Conservation (phyloP, 1,140 invertebrate species). For the Lineus longissimus region DNA sequence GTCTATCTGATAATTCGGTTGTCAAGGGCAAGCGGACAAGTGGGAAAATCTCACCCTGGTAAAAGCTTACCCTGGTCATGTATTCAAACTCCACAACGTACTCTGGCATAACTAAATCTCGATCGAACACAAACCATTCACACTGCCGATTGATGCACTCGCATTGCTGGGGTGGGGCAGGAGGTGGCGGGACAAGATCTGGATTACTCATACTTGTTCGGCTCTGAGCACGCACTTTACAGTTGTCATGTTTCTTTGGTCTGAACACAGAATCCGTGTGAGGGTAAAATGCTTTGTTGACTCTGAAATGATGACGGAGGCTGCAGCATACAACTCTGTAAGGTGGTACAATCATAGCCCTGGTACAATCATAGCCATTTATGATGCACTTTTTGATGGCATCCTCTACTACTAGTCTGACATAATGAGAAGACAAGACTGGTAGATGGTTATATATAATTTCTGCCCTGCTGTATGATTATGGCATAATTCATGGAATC, state of each 20-base stretch:
- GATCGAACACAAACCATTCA: conserved; percentile 53
- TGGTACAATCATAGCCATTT: neutral
- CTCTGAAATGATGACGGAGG: conserved; percentile 21
- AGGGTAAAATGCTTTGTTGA: conserved; percentile 31
- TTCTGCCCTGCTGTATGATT: too few relatives aligned
- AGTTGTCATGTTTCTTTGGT: conserved; percentile 31
- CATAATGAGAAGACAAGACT: too few relatives aligned
- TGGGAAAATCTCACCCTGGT: too few relatives aligned
- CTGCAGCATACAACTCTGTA: neutral
- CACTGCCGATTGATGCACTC: conserved; percentile 49
- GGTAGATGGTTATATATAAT: too few relatives aligned
- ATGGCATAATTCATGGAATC: too few relatives aligned
- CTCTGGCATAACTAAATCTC: conserved; percentile 50
- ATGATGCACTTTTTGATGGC: neutral
- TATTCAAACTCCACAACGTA: conserved; percentile 54
- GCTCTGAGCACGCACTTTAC: neutral
- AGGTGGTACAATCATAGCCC: conserved; percentile 1
- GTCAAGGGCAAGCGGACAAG: too few relatives aligned
- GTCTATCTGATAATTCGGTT: too few relatives aligned
- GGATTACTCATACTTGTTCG: neutral
- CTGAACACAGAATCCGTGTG: conserved; percentile 46
- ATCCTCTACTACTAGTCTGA: too few relatives aligned
- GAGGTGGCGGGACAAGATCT: neutral
- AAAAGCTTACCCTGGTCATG: conserved; percentile 45
- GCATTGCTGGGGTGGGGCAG: conserved; percentile 25